Base-by-base conservation (phyloP, 2,113 vertebrate species). In the Spea multiplicata region DNA sequence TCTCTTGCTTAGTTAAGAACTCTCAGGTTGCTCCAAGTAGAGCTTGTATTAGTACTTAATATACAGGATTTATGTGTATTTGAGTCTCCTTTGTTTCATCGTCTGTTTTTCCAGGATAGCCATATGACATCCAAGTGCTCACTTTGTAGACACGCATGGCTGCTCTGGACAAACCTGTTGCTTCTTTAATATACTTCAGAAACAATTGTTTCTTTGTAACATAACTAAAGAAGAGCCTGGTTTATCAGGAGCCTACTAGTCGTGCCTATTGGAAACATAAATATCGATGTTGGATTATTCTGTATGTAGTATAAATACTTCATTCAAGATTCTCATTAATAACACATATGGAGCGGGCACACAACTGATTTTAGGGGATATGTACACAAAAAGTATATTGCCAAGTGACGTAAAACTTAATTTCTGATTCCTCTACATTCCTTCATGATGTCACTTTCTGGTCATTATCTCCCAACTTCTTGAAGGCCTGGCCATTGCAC, bases 21-120 rank as follows among this genome's bases (percentile, higher is more conserved):
- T 84, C 84, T 86, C 84, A 89, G 83, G 61, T 71, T 71, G 74
- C 86, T 87, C 84, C 86, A 84, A 84, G 81, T 83, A 83, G 83
- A 88, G 85, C 85, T 80, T 80, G 82, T 84, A 85, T 85, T 80
- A 84, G 83, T 88, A 78, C 83, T 83, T 83, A 87, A 64, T 14
- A 16, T 30, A 64, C 30, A 6, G 85, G 83, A 71, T 84, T 86
- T 75, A 71, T 70, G 83, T 67, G 85, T 83, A 82, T 86, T 87
- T 79, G 86, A 83, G 52, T 80, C 83, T 13, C 6, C 55, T 59
- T 13, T 59, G 9, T 13, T 59, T 4, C 55, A 4, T 59, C 10
- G 55, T 13, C 10, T 59, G 14, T 59, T 59, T 13, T 59, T 9
- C 10, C 14, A 13, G 55, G 55, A 13, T 59, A 59, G 10, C 14